Percentiles rank a stretch among this genome's conserved stretches.
Evolutionary conservation across 2,113 vertebrate genomes (phyloP).

Genomic region (Clarias macrocephalus): DNA sequence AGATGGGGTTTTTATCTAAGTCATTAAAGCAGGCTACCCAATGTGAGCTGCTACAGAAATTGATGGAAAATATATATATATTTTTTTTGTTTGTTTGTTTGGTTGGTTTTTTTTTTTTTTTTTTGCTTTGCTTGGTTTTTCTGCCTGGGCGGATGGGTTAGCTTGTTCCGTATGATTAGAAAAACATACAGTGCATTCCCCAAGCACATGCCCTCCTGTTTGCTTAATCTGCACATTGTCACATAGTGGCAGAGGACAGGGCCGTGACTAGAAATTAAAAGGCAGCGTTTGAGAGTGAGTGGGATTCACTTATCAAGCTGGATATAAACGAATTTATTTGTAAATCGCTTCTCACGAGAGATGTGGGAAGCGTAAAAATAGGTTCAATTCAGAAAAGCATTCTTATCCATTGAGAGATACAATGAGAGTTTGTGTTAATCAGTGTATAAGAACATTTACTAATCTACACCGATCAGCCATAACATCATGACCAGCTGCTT

Average conservation of each 20-base stretch:
- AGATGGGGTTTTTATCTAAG: constrained; percentile 16
- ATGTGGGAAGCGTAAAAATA: not conserved
- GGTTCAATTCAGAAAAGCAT: not conserved
- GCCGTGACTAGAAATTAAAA: constrained; percentile 39
- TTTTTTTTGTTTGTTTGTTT: not conserved
- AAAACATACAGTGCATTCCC: constrained; percentile 23
- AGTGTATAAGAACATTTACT: not conserved
- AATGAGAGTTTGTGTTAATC: not conserved
- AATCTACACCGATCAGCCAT: not conserved
- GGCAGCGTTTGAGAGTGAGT: constrained; percentile 9
- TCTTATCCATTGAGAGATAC: not conserved
- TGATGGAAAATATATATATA: not conserved
- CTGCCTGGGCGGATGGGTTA: not conserved
- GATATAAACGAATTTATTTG: not conserved
- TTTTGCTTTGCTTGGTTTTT: not conserved
- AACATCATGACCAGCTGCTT: too few species aligned
- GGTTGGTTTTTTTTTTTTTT: not conserved
- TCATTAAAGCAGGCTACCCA: not conserved
- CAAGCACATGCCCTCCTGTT: not conserved
- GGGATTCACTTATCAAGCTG: not conserved
- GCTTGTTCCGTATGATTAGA: constrained; percentile 31
- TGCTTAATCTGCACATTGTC: constrained; percentile 35
- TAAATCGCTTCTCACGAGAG: not conserved
- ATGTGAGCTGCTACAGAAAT: not conserved
- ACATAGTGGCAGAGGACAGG: constrained; percentile 21